Evolutionary conservation across 2,888 invertebrate species (phyloP).

Genomic region (Abrostola tripartita): DNA sequence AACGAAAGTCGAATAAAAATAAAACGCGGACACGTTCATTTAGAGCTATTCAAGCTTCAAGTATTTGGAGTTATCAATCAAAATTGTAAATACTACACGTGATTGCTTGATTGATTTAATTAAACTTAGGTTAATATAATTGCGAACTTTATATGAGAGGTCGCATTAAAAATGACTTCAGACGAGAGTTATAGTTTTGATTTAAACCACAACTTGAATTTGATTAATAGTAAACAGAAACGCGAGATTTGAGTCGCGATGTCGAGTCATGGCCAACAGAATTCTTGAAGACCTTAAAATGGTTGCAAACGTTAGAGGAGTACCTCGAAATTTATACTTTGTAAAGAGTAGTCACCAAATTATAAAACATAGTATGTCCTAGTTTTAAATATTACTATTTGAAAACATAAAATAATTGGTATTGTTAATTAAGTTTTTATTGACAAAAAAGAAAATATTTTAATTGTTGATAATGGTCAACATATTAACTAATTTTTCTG

Average conservation of each 20-base stretch:
- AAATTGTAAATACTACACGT: too few relatives aligned
- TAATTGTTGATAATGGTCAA: too few relatives aligned
- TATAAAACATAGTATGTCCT: background rate
- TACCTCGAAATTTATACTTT: slow-evolving; percentile 21
- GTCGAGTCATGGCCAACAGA: slow-evolving; percentile 67
- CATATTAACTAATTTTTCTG: too few relatives aligned
- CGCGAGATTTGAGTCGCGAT: slow-evolving; percentile 63
- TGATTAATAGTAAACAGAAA: slow-evolving; percentile 67
- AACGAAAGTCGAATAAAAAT: too few relatives aligned
- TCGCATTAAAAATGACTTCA: slow-evolving; percentile 32
- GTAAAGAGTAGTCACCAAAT: background rate
- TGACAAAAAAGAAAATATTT: too few relatives aligned
- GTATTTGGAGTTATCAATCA: too few relatives aligned
- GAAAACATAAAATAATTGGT: too few relatives aligned
- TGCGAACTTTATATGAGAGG: background rate
- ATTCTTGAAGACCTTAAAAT: slow-evolving; percentile 68
- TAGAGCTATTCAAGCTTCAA: too few relatives aligned
- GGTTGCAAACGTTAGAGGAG: slow-evolving; percentile 52
- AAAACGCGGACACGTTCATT: too few relatives aligned
- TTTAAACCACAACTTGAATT: slow-evolving; percentile 55
- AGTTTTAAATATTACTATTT: background rate
- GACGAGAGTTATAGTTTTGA: slow-evolving; percentile 47
- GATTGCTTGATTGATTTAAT: too few relatives aligned
- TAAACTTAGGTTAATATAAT: background rate
- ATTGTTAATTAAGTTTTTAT: too few relatives aligned